A percentile compares a stretch with the other conserved stretches of the same genome.
Conservation (phyloP, 2,113 vertebrate genomes). For the Arizona elegans region DNA sequence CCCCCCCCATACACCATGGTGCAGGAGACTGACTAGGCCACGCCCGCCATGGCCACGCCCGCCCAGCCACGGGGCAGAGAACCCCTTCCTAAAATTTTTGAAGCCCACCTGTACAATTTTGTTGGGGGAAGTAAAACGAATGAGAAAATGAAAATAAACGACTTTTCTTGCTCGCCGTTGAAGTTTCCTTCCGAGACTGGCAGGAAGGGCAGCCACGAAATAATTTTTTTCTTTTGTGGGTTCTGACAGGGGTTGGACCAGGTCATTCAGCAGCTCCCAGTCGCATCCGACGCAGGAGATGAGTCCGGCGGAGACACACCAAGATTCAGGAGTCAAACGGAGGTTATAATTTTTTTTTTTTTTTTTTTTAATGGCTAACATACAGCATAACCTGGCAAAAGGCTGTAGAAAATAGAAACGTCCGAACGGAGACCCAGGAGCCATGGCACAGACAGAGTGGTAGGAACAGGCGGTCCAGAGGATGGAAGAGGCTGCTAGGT, state of each 20-base stretch:
- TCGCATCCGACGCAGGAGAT: not conserved
- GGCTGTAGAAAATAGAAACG: not conserved
- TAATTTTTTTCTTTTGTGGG: not conserved
- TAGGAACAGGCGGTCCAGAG: accelerated
- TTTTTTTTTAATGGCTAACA: slow-evolving; percentile 16
- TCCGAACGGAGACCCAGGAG: not conserved
- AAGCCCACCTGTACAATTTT: not conserved
- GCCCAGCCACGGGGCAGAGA: too few species aligned
- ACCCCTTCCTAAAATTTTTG: too few species aligned
- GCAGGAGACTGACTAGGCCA: too few species aligned
- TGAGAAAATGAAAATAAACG: not conserved
- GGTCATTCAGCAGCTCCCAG: not conserved
- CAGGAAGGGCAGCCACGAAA: not conserved
- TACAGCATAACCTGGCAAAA: slow-evolving; percentile 14
- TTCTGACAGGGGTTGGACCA: not conserved
- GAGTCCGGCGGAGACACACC: too few species aligned
- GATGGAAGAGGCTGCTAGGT: not conserved
- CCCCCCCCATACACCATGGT: too few species aligned
- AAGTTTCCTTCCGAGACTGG: not conserved
- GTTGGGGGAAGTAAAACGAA: not conserved
- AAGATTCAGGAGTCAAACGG: not conserved
- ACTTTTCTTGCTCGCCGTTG: not conserved
- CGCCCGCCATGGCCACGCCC: too few species aligned
- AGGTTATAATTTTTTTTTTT: slow-evolving; percentile 2
- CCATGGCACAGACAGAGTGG: too few species aligned